phyloP scores from a whole-genome alignment of 2,113 vertebrate genomes.

The Tangachromis dhanisi region DNA sequence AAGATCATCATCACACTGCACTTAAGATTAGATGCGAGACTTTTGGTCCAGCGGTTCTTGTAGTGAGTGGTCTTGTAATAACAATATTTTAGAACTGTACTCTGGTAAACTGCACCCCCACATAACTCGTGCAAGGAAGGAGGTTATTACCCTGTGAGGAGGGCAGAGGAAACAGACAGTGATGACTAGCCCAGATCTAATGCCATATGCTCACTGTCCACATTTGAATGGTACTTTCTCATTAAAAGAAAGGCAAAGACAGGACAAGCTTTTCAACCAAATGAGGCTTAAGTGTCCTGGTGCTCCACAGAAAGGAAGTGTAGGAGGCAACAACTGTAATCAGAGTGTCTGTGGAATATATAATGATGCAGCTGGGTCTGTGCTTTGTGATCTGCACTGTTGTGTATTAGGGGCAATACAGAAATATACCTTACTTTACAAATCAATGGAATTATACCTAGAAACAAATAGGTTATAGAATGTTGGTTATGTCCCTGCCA shows the following conservation, averaged over 20 bases:
- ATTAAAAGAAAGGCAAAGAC: background rate
- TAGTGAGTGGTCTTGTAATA: background rate
- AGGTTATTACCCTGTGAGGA: background rate
- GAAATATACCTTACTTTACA: constrained; percentile 4
- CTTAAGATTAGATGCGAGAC: background rate
- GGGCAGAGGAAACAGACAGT: background rate
- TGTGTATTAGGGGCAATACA: background rate
- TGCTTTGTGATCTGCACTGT: background rate
- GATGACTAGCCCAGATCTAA: constrained; percentile 20
- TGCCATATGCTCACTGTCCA: background rate
- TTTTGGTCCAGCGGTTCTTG: background rate
- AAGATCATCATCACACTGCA: background rate
- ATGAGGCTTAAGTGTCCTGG: background rate
- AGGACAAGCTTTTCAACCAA: background rate
- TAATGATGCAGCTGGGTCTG: background rate
- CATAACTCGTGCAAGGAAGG: background rate
- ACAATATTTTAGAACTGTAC: constrained; percentile 7
- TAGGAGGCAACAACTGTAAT: constrained; percentile 19
- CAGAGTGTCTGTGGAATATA: background rate
- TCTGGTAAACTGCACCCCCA: background rate
- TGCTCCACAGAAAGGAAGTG: constrained; percentile 9
- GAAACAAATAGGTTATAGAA: background rate
- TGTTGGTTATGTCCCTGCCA: background rate
- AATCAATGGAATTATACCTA: background rate
- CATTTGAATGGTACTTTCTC: background rate